Evolutionary conservation across 2,888 invertebrate genomes (phyloP).

Genomic region (Orthosia incerta): DNA sequence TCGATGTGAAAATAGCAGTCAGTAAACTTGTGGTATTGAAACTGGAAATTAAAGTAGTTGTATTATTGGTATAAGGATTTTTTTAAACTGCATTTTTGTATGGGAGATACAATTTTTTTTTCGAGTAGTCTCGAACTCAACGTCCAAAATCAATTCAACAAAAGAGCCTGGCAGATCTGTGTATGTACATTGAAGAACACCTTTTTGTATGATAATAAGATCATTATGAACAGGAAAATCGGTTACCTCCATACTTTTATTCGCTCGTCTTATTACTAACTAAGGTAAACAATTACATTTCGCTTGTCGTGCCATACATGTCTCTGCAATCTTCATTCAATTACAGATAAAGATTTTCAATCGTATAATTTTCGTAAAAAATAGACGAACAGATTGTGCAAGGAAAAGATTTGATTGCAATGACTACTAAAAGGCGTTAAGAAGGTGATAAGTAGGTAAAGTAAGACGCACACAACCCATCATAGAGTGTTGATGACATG

Average conservation of each 20-base stretch:
- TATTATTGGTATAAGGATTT: too few relatives aligned
- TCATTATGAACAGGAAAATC: slow-evolving; percentile 16
- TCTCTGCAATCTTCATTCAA: background rate
- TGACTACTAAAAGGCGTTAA: background rate
- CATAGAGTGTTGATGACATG: too few relatives aligned
- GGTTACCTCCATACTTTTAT: slow-evolving; percentile 1
- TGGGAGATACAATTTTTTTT: too few relatives aligned
- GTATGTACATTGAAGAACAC: slow-evolving; percentile 1
- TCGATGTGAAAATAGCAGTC: too few relatives aligned
- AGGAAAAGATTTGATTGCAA: background rate
- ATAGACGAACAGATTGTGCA: background rate
- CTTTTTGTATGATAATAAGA: background rate
- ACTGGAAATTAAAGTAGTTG: too few relatives aligned
- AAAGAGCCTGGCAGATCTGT: background rate
- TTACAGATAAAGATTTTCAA: too few relatives aligned
- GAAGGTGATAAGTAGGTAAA: too few relatives aligned
- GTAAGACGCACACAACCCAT: too few relatives aligned
- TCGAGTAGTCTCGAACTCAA: too few relatives aligned
- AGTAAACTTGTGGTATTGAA: too few relatives aligned
- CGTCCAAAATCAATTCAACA: background rate
- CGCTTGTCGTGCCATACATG: background rate
- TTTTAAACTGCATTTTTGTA: too few relatives aligned
- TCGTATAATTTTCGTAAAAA: background rate
- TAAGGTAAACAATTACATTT: background rate
- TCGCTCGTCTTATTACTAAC: background rate